Evolutionary conservation across 2,797 vertebrate species (phyloP).

Genomic region (Lepus townsendii): DNA sequence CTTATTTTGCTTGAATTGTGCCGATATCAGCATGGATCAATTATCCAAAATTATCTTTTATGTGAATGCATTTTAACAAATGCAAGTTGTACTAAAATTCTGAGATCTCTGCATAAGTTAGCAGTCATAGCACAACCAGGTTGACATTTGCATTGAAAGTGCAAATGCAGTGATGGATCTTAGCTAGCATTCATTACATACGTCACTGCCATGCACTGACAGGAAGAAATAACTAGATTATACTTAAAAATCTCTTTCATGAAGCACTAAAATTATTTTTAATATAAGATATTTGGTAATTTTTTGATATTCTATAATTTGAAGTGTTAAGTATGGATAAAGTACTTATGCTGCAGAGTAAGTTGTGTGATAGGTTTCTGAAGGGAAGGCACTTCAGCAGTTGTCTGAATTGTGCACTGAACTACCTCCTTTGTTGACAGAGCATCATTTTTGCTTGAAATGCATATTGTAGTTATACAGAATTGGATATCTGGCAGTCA

Average conservation of each 20-base stretch:
- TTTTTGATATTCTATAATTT: not conserved
- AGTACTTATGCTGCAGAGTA: not conserved
- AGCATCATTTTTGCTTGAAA: slow-evolving; percentile 6
- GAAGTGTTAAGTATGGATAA: not conserved
- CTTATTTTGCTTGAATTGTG: not conserved
- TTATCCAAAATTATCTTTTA: not conserved
- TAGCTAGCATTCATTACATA: rapidly evolving
- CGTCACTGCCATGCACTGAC: no score
- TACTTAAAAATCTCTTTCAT: not conserved
- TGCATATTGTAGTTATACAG: not conserved
- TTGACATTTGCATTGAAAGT: not conserved
- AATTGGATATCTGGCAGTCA: slow-evolving; percentile 10
- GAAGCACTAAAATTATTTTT: not conserved
- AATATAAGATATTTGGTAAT: not conserved
- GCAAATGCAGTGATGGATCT: not conserved
- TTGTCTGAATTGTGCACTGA: not conserved
- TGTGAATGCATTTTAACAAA: not conserved
- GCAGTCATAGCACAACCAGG: not conserved
- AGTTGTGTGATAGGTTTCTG: not conserved
- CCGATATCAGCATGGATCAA: not conserved
- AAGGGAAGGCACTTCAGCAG: not conserved
- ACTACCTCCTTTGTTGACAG: not conserved
- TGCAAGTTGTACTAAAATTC: not conserved
- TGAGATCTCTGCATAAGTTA: not conserved
- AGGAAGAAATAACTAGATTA: not conserved